phyloP scores from a whole-genome alignment of 2,797 vertebrate genomes.

The Emydoidea blandingii region DNA sequence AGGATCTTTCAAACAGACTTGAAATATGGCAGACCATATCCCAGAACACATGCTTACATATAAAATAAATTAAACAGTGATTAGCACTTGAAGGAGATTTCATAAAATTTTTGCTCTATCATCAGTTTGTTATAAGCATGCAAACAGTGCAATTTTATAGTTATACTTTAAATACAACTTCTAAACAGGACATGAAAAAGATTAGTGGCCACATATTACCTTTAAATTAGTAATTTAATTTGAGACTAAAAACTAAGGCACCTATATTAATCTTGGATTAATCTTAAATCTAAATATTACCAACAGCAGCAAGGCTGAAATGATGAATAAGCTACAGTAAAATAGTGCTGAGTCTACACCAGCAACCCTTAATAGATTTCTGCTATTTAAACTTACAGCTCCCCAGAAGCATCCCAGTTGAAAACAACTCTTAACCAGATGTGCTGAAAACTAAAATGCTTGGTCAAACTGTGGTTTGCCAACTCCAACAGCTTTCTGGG shows the following conservation, averaged over 20 bases:
- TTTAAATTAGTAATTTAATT: neutral
- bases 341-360: neutral
- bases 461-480: neutral
- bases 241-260: neutral
- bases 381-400: neutral
- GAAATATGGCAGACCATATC: slow-evolving; percentile 8
- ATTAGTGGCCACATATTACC: neutral
- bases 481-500: neutral
- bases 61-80: neutral
- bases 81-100: neutral
- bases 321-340: neutral
- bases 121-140: neutral
- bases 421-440: neutral
- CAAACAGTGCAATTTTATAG: neutral
- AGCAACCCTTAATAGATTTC: neutral
- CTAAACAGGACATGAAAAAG: neutral
- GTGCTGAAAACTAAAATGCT: neutral
- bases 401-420: neutral
- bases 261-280: neutral
- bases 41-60: neutral
- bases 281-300: neutral
- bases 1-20: slow-evolving; percentile 24
- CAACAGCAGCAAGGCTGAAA: neutral
- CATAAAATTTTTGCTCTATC: neutral
- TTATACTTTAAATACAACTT: neutral